Evolutionary conservation across 1,140 invertebrate genomes (phyloP), one percentile per base, ranked within the genome.

Genomic region (Adoxophyes honmai): DNA sequence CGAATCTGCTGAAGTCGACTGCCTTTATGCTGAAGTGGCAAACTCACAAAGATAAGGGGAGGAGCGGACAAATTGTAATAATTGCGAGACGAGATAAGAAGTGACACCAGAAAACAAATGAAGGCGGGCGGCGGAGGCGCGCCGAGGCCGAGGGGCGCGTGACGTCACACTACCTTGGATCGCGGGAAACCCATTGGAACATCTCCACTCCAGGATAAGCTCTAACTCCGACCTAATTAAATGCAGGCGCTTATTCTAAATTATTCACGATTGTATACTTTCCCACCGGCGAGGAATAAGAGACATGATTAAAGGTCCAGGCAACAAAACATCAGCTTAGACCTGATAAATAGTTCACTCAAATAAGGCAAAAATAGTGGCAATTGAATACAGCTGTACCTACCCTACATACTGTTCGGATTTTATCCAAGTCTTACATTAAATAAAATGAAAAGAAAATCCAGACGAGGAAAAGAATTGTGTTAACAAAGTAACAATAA

Each of bases 11-110:
- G 81, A 83, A 85, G 65, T 78, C 75, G 69, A 53, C 62, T 73
- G 78, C 68, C 75, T 86, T 88, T 86, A 85, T 85, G 77, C 78
- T 85, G 81, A 80, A 82, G 77, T 78, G 74, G 79, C 80, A 72
- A 79, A 85, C 71, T 85, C 70, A 70, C 74, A 75, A 77, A 86
- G 85, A 88, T 88, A 88, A 88, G 80, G 81, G 82, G 79, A 83
- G 84, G 80, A 81, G 78, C 82, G 80, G 85, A 86, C 85, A 88
- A 88, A 88, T 86, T 88, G 82, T 88, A 85, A 88, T 88, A 88
- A 88, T 88, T 88, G 85, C 80, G 77, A 75, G 73, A 83, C 78
- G 80, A 83, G 85, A 88, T 86, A 88, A 88, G 82, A 77, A 86
- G 66, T 88, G 85, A 85, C 82, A 83, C 80, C 81, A 86, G 78